Percentiles rank a stretch among this genome's conserved stretches.
phyloP scores from a whole-genome alignment of 2,888 invertebrate genomes.

The Pandemis heparana region DNA sequence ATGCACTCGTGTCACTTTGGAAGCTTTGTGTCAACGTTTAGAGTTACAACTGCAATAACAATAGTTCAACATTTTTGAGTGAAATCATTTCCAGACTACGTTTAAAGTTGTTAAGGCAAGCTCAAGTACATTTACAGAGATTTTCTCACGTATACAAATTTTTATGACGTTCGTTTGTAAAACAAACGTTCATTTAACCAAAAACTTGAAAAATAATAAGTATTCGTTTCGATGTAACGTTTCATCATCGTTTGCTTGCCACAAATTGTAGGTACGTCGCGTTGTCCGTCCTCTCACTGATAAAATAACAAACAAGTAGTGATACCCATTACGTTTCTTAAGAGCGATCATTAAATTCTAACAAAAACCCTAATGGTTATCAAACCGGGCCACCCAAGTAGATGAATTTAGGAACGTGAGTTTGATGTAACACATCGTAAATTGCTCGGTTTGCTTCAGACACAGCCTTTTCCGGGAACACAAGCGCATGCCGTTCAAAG shows the following conservation, averaged over 20 bases:
- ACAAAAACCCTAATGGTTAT: conserved; percentile 78
- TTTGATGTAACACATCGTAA: conserved; percentile 78
- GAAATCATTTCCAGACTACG: neutral
- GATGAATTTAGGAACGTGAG: conserved; percentile 73
- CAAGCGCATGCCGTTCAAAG: conserved; percentile 76
- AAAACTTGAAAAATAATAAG: conserved; percentile 2
- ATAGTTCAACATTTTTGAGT: neutral
- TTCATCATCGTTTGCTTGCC: conserved; percentile 25
- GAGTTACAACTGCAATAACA: conserved; percentile 31
- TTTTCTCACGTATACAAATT: no score
- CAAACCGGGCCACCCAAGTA: conserved; percentile 80
- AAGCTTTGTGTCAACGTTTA: conserved; percentile 42
- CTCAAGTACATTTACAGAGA: no score
- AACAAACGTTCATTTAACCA: conserved; percentile 10
- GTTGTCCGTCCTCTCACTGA: conserved; percentile 52
- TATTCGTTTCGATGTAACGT: neutral
- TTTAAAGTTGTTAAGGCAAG: neutral
- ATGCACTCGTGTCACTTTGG: conserved; percentile 38
- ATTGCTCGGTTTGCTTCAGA: conserved; percentile 68
- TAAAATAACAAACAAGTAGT: conserved; percentile 67
- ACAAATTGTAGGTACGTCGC: conserved; percentile 41
- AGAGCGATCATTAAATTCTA: conserved; percentile 73
- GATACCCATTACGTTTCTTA: conserved; percentile 65
- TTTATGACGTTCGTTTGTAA: neutral
- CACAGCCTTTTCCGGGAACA: conserved; percentile 71